These are phyloP conservation scores for Pseudomyrmex pallidus DNA, from an alignment of 1,140 invertebrate genomes.

Conservation along the genomic window DNA sequence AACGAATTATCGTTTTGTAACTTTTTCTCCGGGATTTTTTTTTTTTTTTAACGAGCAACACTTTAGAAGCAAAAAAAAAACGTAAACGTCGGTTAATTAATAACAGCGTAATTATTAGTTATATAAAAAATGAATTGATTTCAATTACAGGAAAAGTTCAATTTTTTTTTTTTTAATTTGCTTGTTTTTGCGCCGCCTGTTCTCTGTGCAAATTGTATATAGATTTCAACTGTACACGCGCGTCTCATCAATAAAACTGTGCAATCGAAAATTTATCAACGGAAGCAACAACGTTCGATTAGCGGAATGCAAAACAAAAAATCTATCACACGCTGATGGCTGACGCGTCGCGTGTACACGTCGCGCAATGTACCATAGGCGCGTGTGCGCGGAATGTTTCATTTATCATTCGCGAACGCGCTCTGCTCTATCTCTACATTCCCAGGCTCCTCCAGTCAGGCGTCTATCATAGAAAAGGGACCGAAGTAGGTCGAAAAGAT, in stretches of 20 bases:
- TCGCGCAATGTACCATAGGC: not conserved
- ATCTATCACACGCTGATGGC: not conserved
- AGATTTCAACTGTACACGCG: not conserved
- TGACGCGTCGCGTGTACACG: not conserved
- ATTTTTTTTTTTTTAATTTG: no score
- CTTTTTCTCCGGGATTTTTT: not conserved
- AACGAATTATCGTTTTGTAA: not conserved
- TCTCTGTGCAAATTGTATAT: not conserved
- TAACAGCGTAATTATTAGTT: not conserved
- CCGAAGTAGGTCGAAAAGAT: constrained; percentile 68
- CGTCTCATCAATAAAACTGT: not conserved
- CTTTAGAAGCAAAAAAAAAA: not conserved
- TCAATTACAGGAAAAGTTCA: no score
- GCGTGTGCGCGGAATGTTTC: constrained; percentile 8
- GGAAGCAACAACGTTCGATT: constrained; percentile 28
- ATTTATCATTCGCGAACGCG: constrained; percentile 43
- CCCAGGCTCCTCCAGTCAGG: constrained; percentile 19
- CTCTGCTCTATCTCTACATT: constrained; percentile 30
- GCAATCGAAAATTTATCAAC: constrained; percentile 17
- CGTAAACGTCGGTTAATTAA: not conserved
- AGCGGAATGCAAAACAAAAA: constrained; percentile 5
- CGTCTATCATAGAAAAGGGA: constrained; percentile 62
- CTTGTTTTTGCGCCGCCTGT: no score
- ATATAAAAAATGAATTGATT: not conserved
- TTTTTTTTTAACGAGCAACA: not conserved